phyloP scores from a whole-genome alignment of 2,888 invertebrate genomes.

The Hydropsyche betteni region DNA sequence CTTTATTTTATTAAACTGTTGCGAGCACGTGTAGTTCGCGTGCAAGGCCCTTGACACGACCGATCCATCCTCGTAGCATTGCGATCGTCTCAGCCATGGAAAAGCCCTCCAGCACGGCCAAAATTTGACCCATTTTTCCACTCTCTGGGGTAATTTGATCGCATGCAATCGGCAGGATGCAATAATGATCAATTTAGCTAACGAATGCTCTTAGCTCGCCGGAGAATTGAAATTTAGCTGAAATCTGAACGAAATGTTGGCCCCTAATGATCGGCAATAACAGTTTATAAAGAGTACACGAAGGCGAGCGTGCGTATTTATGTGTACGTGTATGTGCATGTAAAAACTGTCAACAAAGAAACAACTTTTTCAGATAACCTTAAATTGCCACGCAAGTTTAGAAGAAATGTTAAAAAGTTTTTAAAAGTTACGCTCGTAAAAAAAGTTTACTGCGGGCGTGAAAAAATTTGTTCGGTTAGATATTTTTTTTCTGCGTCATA shows the following conservation, averaged over 20 bases:
- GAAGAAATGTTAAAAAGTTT: constrained; percentile 36
- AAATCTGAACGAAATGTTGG: not conserved
- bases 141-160: constrained; percentile 2
- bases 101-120: constrained; percentile 5
- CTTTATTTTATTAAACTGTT: constrained; percentile 48
- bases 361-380: constrained; percentile 37
- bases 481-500: constrained; percentile 6
- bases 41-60: constrained; percentile 43
- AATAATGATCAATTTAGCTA: not conserved
- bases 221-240: too few relatives aligned
- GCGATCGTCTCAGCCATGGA: not conserved
- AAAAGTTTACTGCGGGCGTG: constrained; percentile 33
- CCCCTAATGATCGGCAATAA: not conserved
- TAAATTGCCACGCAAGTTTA: constrained; percentile 28
- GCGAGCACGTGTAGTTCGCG: constrained; percentile 44
- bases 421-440: constrained; percentile 37
- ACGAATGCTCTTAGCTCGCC: too few relatives aligned
- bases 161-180: not conserved
- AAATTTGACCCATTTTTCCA: constrained; percentile 15
- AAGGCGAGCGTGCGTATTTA: not conserved
- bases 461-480: constrained; percentile 23
- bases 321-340: not conserved
- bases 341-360: constrained; percentile 28
- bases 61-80: constrained; percentile 40
- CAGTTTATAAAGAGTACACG: not conserved